Evolutionary conservation across 2,113 vertebrate species (phyloP), one percentile per base, ranked within the genome.

Genomic region (Megaptera novaeangliae): DNA sequence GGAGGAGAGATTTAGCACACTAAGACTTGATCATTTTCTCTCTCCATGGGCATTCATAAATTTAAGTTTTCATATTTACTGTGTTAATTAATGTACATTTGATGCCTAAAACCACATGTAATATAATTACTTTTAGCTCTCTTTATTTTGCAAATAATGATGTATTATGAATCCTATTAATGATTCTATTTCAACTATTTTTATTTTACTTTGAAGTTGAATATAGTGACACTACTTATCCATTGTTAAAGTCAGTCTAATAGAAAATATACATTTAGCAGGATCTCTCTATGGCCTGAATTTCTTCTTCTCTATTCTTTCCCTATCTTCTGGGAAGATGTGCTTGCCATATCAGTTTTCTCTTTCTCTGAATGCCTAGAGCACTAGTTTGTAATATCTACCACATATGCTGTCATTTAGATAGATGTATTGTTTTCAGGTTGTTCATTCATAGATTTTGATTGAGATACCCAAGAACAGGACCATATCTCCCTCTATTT

Each of bases 111-210:
- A 46, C 14, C 34, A 34, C 15, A 89, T 55, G 0, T 49, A 31
- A 88, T 77, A 74, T n/a, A 96, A 94, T 39, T 80, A 6, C 5
- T 92, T 61, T 61, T 46, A 82, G 36, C 18, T 63, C 1, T 69
- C 20, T 41, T 66, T 74, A 69, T 49, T 91, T 93, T 20, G 88
- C 4, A 93, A 84, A 55, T 77, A 64, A 31, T 49, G 27, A 64
- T 96, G 0, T 36, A 36, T 87, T 52, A n/a, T 88, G 49, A 29
- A 49, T 14, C 18, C 27, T 2, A 52, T 29, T 31, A 93, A 52
- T 87, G 36, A 68, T 55, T 95, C 46, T 91, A 46, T 94, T 91
- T 95, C 17, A 82, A 52, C n/a, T 39, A 75, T 91, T 91, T 96
- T 86, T 15, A 64, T 81, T 94, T 87, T 90, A 71, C 61, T 61